A percentile compares a stretch with the other conserved stretches of the same genome.
Evolutionary conservation across 2,888 invertebrate species (phyloP).

Genomic region (Amiota minor): DNA sequence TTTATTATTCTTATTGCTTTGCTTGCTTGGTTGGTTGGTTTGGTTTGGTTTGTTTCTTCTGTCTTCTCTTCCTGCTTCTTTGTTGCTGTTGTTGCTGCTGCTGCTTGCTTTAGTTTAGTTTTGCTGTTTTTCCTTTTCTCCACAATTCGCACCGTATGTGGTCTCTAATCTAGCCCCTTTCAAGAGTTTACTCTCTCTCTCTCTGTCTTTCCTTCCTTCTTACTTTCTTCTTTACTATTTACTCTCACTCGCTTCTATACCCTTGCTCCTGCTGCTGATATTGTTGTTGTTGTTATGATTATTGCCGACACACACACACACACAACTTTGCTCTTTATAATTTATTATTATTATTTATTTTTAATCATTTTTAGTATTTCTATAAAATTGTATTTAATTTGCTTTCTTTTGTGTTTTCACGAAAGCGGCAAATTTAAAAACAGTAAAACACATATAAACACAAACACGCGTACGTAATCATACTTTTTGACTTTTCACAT

Average conservation of each 20-base stretch:
- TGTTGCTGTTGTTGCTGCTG: conserved; percentile 40
- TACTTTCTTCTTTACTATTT: conserved; percentile 33
- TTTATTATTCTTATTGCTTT: conserved; percentile 64
- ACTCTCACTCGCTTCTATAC: conserved; percentile 6
- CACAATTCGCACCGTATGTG: conserved; percentile 64
- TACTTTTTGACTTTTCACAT: neutral
- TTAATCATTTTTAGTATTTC: conserved; percentile 12
- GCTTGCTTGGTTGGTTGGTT: conserved; percentile 19
- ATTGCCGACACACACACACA: conserved; percentile 43
- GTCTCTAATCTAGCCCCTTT: conserved; percentile 49
- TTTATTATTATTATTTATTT: conserved; percentile 48
- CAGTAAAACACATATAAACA: neutral
- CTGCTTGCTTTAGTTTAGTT: conserved; percentile 41
- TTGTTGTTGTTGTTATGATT: conserved; percentile 47
- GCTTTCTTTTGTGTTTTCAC: neutral
- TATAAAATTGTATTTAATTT: neutral
- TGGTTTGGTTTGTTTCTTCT: conserved; percentile 10
- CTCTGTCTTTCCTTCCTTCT: conserved; percentile 32
- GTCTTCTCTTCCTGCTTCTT: conserved; percentile 33
- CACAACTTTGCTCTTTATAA: conserved; percentile 59
- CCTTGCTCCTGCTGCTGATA: conserved; percentile 29
- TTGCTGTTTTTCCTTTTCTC: conserved; percentile 5
- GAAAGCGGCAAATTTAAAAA: conserved; percentile 33
- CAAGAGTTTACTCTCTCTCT: conserved; percentile 24
- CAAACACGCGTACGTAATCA: neutral